These are phyloP conservation scores for Tiaroga cobitis DNA, from an alignment of 2,797 vertebrate genomes.

Conservation along the genomic window DNA sequence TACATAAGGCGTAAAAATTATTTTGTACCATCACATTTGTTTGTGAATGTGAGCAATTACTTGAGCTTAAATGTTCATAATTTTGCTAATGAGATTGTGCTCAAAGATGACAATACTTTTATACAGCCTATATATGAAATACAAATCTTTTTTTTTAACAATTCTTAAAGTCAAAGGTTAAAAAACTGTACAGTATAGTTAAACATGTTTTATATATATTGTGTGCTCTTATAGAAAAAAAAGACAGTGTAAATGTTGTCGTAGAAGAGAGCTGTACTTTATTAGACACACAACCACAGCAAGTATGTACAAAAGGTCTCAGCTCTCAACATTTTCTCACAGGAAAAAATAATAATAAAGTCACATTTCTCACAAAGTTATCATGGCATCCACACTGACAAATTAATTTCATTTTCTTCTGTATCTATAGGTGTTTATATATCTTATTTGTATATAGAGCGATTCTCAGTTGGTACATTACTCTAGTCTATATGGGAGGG, in stretches of 20 bases:
- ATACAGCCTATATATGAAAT: neutral
- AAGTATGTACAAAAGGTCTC: slow-evolving; percentile 87
- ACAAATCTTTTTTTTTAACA: neutral
- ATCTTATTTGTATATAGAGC: slow-evolving; percentile 74
- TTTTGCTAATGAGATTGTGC: slow-evolving; percentile 5
- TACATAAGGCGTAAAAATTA: slow-evolving; percentile 26
- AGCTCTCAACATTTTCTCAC: slow-evolving; percentile 87
- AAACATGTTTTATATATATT: neutral
- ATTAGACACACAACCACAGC: slow-evolving; percentile 86
- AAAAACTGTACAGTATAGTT: slow-evolving; percentile 3
- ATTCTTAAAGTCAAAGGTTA: neutral
- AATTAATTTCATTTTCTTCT: slow-evolving; percentile 75
- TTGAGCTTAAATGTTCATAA: neutral
- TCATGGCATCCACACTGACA: slow-evolving; percentile 90
- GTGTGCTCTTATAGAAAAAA: slow-evolving; percentile 16
- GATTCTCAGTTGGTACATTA: slow-evolving; percentile 80
- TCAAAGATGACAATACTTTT: neutral
- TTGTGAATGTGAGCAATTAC: neutral
- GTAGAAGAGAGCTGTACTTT: slow-evolving; percentile 86
- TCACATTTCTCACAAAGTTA: slow-evolving; percentile 89
- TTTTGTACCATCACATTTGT: neutral
- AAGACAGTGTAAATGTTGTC: slow-evolving; percentile 49
- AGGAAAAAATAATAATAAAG: slow-evolving; percentile 64
- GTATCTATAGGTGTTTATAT: slow-evolving; percentile 77
- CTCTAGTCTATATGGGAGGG: slow-evolving; percentile 85